Percentiles rank a stretch among this genome's conserved stretches.
phyloP scores from a whole-genome alignment of 2,113 vertebrate species.

The Oenanthe oenanthe region DNA sequence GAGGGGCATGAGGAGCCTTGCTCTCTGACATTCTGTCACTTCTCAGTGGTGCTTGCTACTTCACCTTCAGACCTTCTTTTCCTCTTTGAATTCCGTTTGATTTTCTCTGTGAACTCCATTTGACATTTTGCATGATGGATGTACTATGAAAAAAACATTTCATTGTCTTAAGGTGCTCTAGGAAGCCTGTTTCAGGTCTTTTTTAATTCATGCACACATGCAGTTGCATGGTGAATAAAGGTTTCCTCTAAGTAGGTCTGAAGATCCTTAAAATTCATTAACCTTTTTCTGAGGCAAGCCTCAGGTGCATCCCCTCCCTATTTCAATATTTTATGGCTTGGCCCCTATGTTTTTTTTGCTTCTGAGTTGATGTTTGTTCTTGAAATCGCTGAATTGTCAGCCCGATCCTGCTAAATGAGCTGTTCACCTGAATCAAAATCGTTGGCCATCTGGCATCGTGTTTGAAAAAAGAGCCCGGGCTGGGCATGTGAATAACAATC shows the following conservation, averaged over 20 bases:
- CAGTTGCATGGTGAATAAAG: neutral
- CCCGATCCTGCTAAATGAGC: constrained; percentile 38
- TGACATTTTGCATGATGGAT: constrained; percentile 9
- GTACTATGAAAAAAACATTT: constrained; percentile 4
- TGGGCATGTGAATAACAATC: neutral
- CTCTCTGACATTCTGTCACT: constrained; percentile 36
- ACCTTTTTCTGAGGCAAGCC: neutral
- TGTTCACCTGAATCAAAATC: constrained; percentile 46
- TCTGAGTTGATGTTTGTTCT: constrained; percentile 41
- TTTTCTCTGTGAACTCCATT: constrained; percentile 6
- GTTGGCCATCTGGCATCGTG: constrained; percentile 51
- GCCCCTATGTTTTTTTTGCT: neutral
- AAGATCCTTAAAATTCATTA: constrained; percentile 51
- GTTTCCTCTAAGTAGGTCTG: neutral
- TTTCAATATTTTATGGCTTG: constrained; percentile 39
- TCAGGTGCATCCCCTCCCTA: neutral
- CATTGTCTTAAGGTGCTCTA: neutral
- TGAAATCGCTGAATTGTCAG: neutral
- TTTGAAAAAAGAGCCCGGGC: neutral
- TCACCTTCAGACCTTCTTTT: constrained; percentile 34
- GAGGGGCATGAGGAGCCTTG: neutral
- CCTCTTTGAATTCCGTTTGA: constrained; percentile 19
- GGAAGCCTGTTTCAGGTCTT: neutral
- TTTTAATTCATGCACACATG: neutral
- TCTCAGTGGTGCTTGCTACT: neutral